Conservation (phyloP, 2,797 vertebrate species). For the Lagocephalus sceleratus region DNA sequence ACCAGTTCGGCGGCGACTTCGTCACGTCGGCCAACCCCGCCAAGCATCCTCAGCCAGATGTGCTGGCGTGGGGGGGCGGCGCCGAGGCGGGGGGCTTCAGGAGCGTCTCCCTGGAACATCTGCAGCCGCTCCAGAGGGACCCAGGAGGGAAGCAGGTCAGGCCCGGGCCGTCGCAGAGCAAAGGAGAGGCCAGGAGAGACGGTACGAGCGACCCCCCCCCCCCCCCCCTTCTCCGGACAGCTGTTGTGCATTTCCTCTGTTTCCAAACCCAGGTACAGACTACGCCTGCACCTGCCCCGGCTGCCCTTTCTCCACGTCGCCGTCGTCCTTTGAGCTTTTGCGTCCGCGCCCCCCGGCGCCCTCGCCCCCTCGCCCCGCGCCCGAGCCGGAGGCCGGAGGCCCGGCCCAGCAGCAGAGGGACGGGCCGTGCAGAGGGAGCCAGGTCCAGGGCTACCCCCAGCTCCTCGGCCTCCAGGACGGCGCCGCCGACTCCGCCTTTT, state of each 20-base stretch:
- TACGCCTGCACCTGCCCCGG: constrained; percentile 71
- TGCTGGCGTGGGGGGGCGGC: constrained; percentile 62
- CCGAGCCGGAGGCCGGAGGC: constrained; percentile 35
- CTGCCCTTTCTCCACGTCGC: constrained; percentile 66
- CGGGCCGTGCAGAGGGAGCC: constrained; percentile 39
- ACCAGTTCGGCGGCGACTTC: constrained; percentile 79
- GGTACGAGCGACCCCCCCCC: constrained; percentile 18
- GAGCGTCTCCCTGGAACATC: constrained; percentile 33
- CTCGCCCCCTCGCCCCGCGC: constrained; percentile 14
- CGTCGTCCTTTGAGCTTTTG: constrained; percentile 53
- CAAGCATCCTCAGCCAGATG: constrained; percentile 69
- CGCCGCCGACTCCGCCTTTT: constrained; percentile 29
- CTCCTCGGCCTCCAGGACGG: constrained; percentile 56
- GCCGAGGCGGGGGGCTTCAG: constrained; percentile 51
- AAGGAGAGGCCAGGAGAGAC: constrained; percentile 42
- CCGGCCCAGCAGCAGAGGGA: constrained; percentile 43
- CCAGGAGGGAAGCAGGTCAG: constrained; percentile 25
- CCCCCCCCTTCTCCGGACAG: background rate
- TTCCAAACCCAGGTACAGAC: constrained; percentile 48
- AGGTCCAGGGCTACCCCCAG: constrained; percentile 64
- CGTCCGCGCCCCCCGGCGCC: constrained; percentile 41
- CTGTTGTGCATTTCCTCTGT: background rate
- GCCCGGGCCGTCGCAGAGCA: constrained; percentile 39
- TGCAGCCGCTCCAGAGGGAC: constrained; percentile 50
- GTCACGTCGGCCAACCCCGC: constrained; percentile 65